Conservation (phyloP, 2,888 invertebrate genomes). For the Leptodirus hochenwartii region DNA sequence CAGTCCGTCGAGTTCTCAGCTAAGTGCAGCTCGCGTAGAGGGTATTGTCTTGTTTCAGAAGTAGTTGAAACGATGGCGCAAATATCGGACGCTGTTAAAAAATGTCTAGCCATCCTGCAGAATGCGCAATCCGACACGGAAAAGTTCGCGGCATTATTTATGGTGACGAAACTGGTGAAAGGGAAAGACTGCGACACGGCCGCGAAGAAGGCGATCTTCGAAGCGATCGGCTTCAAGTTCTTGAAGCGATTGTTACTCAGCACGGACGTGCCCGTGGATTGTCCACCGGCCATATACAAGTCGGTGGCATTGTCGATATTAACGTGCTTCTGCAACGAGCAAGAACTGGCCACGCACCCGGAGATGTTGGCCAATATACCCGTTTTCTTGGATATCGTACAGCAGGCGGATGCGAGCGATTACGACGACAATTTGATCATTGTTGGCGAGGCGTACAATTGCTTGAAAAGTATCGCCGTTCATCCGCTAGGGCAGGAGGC, state of each 20-base stretch:
- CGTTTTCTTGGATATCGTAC: slow-evolving; percentile 66
- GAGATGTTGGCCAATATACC: slow-evolving; percentile 73
- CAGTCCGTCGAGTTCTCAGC: neutral
- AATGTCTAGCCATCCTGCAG: slow-evolving; percentile 66
- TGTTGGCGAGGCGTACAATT: slow-evolving; percentile 71
- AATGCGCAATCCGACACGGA: slow-evolving; percentile 72
- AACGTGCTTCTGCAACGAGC: slow-evolving; percentile 69
- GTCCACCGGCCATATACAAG: slow-evolving; percentile 78
- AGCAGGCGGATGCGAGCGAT: slow-evolving; percentile 66
- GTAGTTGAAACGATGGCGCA: slow-evolving; percentile 24
- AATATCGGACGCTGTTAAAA: slow-evolving; percentile 66
- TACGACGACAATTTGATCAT: slow-evolving; percentile 75
- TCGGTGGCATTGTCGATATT: slow-evolving; percentile 77
- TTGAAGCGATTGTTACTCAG: slow-evolving; percentile 61
- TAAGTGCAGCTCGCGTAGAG: slow-evolving; percentile 1
- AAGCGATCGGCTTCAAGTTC: slow-evolving; percentile 79
- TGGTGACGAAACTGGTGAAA: slow-evolving; percentile 80
- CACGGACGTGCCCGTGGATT: slow-evolving; percentile 64
- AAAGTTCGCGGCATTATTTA: slow-evolving; percentile 78
- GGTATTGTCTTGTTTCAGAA: neutral
- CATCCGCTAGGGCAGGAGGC: slow-evolving; percentile 64
- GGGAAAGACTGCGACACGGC: slow-evolving; percentile 59
- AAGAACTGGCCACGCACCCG: slow-evolving; percentile 60
- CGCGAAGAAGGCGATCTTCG: slow-evolving; percentile 60
- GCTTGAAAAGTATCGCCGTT: slow-evolving; percentile 63